Percentiles rank a stretch among this genome's conserved stretches.
Evolutionary conservation across 2,113 vertebrate species (phyloP).

Genomic region (human): DNA sequence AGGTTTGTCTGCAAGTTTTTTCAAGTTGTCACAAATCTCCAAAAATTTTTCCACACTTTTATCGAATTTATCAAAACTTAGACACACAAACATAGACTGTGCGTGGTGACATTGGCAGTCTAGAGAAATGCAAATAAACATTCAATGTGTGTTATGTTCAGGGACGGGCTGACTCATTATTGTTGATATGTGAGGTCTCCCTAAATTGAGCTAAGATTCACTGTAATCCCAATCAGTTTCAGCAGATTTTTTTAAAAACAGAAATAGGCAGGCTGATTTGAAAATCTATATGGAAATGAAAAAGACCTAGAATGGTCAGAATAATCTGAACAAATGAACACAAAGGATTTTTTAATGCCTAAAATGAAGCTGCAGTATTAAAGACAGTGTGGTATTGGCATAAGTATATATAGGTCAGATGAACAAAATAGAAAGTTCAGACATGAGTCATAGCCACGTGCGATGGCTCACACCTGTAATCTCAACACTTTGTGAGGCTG

Average conservation of each 20-base stretch:
- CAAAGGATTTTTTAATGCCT: not conserved
- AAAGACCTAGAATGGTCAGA: not conserved
- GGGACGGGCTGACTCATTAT: not conserved
- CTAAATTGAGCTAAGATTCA: not conserved
- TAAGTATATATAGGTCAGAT: not conserved
- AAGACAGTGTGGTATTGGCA: not conserved
- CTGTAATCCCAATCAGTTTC: not conserved
- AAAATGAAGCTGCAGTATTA: not conserved
- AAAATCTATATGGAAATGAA: not conserved
- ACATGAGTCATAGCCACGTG: not conserved
- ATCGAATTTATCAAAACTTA: too few relatives aligned
- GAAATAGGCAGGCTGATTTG: not conserved
- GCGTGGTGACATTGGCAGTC: too few relatives aligned
- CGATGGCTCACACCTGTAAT: too few relatives aligned
- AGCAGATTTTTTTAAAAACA: not conserved
- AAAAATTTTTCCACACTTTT: too few relatives aligned
- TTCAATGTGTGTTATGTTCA: not conserved
- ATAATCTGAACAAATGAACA: not conserved
- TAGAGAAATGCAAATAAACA: not conserved
- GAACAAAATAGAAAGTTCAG: not conserved
- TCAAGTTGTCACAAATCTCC: too few relatives aligned
- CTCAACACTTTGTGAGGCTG: too few relatives aligned
- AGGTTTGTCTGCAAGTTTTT: too few relatives aligned
- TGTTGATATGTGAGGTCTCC: not conserved
- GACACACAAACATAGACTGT: too few relatives aligned